Base-by-base conservation (phyloP, 2,888 invertebrate genomes). In the Nineta flava region DNA sequence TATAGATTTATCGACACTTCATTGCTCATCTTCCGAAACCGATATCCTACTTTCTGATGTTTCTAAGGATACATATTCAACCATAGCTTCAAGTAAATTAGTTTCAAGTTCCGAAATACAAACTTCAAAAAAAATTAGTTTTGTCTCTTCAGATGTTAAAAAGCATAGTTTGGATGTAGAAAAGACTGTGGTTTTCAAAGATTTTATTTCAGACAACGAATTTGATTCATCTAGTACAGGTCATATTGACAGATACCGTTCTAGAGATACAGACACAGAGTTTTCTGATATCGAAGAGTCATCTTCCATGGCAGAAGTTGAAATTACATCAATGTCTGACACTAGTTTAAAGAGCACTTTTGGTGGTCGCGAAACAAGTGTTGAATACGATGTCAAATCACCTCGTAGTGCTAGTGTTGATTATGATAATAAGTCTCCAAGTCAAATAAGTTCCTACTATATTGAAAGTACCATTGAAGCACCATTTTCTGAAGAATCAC, bases 241-340 rank as follows among this genome's bases (percentile, higher is more conserved):
- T 19, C 43, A 17, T 43, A 12, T n/a, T 13, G 43, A 43, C 12
- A 15, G 17, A 12, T 16, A 13, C 38, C n/a, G 15, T 13, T 13
- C 15, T 21, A 19, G 31, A n/a, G 46, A 43, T 17, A 51, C 48
- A n/a, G 48, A 49, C 12, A 51, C 48, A 10, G 48, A 48, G 12
- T 51, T 48, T 12, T 48, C 51, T 32, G 48, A 49, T 34, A 51
- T 31, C 19, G 51, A 51, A 45, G 48, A 48, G 15, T 32, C 43
- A 4, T 43, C 48, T 9, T 48, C 51, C 7, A 45, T 48, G 32
- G 45, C 48, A 13, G 51, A 51, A 48, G 15, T 48, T n/a, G 48
- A 46, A 40, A 44, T 44, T 16, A 44, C 48, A 9, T 48, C 51
- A 19, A 32, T 44, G 38, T 47, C 48, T 7, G 51, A 49, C n/a